These are phyloP conservation scores for Misgurnus mizolepis DNA, from an alignment of 2,113 vertebrate genomes.

Conservation along the genomic window DNA sequence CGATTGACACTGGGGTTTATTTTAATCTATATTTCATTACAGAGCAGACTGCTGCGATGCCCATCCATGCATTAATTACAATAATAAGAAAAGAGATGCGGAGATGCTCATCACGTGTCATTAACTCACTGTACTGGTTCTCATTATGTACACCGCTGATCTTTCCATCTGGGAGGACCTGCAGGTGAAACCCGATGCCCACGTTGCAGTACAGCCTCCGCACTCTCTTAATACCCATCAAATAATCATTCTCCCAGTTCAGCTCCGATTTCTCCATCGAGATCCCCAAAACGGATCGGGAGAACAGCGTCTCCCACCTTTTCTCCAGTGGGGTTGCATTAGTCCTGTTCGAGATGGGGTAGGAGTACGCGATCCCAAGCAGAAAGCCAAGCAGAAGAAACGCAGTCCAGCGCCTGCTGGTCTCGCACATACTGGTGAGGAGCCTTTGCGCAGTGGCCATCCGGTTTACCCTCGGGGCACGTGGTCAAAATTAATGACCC, in stretches of 20 bases:
- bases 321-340: constrained; percentile 83
- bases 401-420: constrained; percentile 81
- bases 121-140: constrained; percentile 97
- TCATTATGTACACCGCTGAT: constrained; percentile 92
- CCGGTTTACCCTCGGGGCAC: constrained; percentile 92
- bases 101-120: constrained; percentile 63
- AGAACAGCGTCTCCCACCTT: constrained; percentile 85
- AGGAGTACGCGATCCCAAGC: constrained; percentile 80
- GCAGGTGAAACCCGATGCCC: constrained; percentile 98
- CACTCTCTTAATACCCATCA: constrained; percentile 94
- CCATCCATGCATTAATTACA: constrained; percentile 67
- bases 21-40: constrained; percentile 67
- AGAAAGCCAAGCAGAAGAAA: constrained; percentile 83
- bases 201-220: constrained; percentile 98
- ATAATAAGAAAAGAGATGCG: constrained; percentile 45
- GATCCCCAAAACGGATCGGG: constrained; percentile 86
- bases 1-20: constrained; percentile 64
- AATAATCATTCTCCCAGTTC: constrained; percentile 93
- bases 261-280: constrained; percentile 85
- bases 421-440: constrained; percentile 93
- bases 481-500: constrained; percentile 96
- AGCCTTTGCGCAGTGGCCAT: constrained; percentile 88
- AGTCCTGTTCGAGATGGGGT: constrained; percentile 79
- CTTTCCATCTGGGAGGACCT: constrained; percentile 88
- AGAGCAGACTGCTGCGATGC: constrained; percentile 61